Evolutionary conservation across 2,113 vertebrate species (phyloP).

Genomic region (Pungitius pungitius): DNA sequence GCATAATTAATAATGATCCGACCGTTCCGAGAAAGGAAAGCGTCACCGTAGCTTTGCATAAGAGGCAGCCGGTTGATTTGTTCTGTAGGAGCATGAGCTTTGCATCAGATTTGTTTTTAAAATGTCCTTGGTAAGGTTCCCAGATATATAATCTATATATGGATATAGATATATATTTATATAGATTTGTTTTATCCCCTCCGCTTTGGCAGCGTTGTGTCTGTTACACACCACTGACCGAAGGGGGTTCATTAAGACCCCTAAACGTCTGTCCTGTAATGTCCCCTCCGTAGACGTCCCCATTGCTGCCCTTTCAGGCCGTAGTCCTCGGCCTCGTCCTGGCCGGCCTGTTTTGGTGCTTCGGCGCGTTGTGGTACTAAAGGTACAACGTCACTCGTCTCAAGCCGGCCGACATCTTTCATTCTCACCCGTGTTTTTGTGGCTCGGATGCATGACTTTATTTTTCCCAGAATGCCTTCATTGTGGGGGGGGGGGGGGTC

Average conservation of each 20-base stretch:
- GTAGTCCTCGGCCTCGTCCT: slow-evolving; percentile 99
- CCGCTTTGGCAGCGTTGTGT: slow-evolving; percentile 30
- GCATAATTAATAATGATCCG: not conserved
- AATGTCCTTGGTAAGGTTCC: no score
- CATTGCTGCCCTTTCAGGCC: slow-evolving; percentile 99
- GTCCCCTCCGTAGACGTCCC: slow-evolving; percentile 98
- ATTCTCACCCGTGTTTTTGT: slow-evolving; percentile 83
- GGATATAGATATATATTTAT: not conserved
- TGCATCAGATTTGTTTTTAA: slow-evolving; percentile 24
- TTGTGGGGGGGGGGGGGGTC: slow-evolving; percentile 39
- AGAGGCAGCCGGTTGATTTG: slow-evolving; percentile 17
- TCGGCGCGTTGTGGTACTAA: slow-evolving; percentile 99
- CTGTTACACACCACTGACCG: slow-evolving; percentile 44
- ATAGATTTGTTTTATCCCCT: slow-evolving; percentile 9
- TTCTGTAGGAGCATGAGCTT: slow-evolving; percentile 17
- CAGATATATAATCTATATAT: not conserved
- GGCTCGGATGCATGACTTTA: slow-evolving; percentile 85
- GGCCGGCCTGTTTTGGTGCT: slow-evolving; percentile 99
- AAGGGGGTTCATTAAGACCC: slow-evolving; percentile 55
- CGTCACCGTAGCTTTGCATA: not conserved
- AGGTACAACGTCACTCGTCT: slow-evolving; percentile 95
- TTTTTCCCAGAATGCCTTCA: slow-evolving; percentile 53
- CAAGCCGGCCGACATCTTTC: slow-evolving; percentile 73
- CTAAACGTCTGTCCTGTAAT: slow-evolving; percentile 84
- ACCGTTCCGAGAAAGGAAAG: not conserved